Evolutionary conservation across 35 echinoderm and acorn worm species (phyloP).

Genomic region (Apostichopus japonicus): DNA sequence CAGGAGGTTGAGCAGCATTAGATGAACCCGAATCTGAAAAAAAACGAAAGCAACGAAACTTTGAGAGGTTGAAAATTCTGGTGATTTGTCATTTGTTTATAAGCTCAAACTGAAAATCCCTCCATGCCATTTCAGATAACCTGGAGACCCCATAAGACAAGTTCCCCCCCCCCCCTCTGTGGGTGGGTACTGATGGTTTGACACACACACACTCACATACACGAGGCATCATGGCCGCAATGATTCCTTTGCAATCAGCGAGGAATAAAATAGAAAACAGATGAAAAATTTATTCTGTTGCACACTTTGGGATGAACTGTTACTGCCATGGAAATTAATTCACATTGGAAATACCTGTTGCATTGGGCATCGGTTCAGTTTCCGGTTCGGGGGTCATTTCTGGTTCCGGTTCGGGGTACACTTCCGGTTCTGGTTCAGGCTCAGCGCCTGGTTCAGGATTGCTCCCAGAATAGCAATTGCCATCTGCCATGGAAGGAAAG

Average conservation of each 20-base stretch:
- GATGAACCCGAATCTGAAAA: neutral
- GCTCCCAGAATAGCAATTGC: neutral
- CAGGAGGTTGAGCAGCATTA: constrained; percentile 24
- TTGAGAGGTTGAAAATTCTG: neutral
- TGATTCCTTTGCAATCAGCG: too few relatives aligned
- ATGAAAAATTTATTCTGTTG: too few relatives aligned
- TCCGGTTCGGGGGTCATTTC: constrained; percentile 29
- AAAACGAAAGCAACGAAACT: neutral
- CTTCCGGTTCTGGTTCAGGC: constrained; percentile 13
- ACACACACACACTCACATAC: too few relatives aligned
- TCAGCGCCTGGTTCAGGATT: neutral
- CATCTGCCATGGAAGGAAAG: constrained; percentile 16
- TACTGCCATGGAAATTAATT: neutral
- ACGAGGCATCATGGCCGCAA: too few relatives aligned
- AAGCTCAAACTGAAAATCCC: too few relatives aligned
- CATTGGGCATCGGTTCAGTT: neutral
- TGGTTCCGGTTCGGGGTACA: constrained; percentile 1
- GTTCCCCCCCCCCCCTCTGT: too few relatives aligned
- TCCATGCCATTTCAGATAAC: too few relatives aligned
- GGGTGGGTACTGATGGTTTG: too few relatives aligned
- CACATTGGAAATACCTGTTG: neutral
- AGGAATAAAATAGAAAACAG: too few relatives aligned
- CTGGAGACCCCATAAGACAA: too few relatives aligned
- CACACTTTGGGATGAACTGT: neutral
- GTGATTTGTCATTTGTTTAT: too few relatives aligned